These are phyloP conservation scores for Pyrochroa serraticornis DNA, from an alignment of 2,888 invertebrate genomes.

Conservation along the genomic window DNA sequence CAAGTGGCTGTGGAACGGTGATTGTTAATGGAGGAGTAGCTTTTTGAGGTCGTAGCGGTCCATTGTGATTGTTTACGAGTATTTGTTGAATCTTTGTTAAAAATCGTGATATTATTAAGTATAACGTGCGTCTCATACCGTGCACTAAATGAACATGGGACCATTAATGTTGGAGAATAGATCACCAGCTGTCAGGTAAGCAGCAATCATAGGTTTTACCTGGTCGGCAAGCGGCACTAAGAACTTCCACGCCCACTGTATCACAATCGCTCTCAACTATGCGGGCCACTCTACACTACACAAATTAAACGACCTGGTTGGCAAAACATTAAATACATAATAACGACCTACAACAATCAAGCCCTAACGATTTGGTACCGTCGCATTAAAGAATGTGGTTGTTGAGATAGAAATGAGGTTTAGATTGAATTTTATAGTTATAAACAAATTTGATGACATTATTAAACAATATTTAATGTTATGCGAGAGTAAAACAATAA, in stretches of 20 bases:
- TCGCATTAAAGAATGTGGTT: slow-evolving; percentile 25
- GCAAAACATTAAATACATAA: slow-evolving; percentile 34
- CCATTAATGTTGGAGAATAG: slow-evolving; percentile 51
- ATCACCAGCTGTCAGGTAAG: slow-evolving; percentile 51
- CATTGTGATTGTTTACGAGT: slow-evolving; percentile 1
- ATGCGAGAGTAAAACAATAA: slow-evolving; percentile 26
- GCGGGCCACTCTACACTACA: slow-evolving; percentile 32
- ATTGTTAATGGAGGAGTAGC: not conserved
- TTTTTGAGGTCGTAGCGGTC: not conserved
- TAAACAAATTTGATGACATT: slow-evolving; percentile 20
- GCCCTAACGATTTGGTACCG: slow-evolving; percentile 30
- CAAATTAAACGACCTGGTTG: slow-evolving; percentile 33
- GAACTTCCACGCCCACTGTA: slow-evolving; percentile 48
- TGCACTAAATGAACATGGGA: slow-evolving; percentile 43
- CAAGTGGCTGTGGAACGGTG: too few relatives aligned
- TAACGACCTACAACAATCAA: slow-evolving; percentile 32
- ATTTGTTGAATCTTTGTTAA: slow-evolving; percentile 14
- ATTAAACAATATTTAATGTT: slow-evolving; percentile 25
- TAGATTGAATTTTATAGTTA: too few relatives aligned
- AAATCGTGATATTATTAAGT: slow-evolving; percentile 33
- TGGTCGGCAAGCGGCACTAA: slow-evolving; percentile 50
- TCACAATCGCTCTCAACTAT: slow-evolving; percentile 39
- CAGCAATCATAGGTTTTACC: slow-evolving; percentile 48
- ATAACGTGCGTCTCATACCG: slow-evolving; percentile 35
- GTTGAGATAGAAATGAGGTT: not conserved